These are phyloP conservation scores for Leptobrachium leishanense DNA, from an alignment of 2,113 vertebrate genomes.

Conservation along the genomic window DNA sequence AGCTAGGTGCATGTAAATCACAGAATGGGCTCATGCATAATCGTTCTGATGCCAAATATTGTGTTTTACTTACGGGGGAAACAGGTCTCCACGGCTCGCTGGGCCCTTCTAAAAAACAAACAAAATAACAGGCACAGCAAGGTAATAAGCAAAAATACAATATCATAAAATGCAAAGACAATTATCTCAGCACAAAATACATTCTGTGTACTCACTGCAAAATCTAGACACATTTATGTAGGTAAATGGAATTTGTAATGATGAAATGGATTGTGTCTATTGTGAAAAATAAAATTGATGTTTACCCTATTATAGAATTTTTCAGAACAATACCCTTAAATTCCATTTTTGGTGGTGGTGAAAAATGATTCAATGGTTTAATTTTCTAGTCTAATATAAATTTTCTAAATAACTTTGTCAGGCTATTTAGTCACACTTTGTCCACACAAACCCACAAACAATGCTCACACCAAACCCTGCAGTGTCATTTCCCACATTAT, in stretches of 20 bases:
- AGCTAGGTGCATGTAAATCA: no score
- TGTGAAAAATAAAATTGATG: no score
- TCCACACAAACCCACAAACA: slow-evolving; percentile 8
- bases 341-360: no score
- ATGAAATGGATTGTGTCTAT: no score
- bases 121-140: background rate
- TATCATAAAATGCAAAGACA: background rate
- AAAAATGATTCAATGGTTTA: no score
- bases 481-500: background rate
- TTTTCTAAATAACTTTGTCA: no score
- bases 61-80: slow-evolving; percentile 18
- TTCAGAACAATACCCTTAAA: no score
- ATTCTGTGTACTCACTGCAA: background rate
- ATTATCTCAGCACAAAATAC: background rate
- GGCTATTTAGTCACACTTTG: background rate
- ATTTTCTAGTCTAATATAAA: no score
- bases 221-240: background rate
- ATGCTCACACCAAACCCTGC: slow-evolving; percentile 2
- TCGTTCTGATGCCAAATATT: no score
- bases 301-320: no score
- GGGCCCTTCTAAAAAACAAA: slow-evolving; percentile 15
- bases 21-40: no score
- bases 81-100: slow-evolving; percentile 26
- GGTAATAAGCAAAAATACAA: background rate
- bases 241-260: no score